Percentiles rank a stretch among this genome's conserved stretches.
Evolutionary conservation across 1,140 invertebrate genomes (phyloP).

Genomic region (Psilanteris sp.): DNA sequence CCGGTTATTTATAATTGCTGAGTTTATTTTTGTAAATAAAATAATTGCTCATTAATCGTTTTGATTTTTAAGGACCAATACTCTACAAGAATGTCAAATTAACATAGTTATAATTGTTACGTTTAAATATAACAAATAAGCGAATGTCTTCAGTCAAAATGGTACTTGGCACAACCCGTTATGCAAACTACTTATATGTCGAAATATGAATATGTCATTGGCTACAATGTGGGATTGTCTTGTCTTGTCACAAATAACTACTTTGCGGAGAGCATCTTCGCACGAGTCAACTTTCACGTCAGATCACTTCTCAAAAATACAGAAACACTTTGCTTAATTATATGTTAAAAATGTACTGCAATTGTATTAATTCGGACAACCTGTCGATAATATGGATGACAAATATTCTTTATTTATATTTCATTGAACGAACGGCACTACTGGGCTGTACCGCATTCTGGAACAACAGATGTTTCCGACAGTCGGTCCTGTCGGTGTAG

Average conservation of each 20-base stretch:
- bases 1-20: not conserved
- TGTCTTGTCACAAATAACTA: not conserved
- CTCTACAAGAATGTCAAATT: too few relatives aligned
- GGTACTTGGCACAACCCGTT: not conserved
- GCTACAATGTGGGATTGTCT: not conserved
- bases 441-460: constrained; percentile 11
- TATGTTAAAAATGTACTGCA: too few relatives aligned
- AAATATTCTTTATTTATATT: constrained; percentile 58
- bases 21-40: too few relatives aligned
- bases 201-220: constrained; percentile 3
- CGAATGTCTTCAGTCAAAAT: not conserved
- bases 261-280: not conserved
- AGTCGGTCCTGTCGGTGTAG: too few relatives aligned
- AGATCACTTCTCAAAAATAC: not conserved
- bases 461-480: constrained; percentile 15
- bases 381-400: constrained; percentile 35
- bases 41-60: too few relatives aligned
- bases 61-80: too few relatives aligned
- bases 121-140: not conserved
- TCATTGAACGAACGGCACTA: constrained; percentile 19
- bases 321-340: not conserved
- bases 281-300: not conserved
- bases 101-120: too few relatives aligned
- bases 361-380: not conserved
- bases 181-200: not conserved